A percentile compares a stretch with the other conserved stretches of the same genome.
Conservation (phyloP, 2,888 invertebrate genomes). For the Platycheirus rosarum region DNA sequence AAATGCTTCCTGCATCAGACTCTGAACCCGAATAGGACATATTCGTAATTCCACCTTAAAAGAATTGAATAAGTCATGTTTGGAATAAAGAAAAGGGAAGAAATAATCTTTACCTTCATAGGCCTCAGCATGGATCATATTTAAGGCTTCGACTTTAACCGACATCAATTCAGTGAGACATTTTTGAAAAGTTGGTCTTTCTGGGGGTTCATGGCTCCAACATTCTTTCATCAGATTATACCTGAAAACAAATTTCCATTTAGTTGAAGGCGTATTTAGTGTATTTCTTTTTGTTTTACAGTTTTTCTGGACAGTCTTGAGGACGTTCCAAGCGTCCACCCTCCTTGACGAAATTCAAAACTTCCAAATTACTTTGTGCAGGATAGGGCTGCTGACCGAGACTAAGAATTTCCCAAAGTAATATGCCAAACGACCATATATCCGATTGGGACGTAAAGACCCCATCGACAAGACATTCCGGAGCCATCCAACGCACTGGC, state of each 20-base stretch:
- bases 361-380: constrained; percentile 95
- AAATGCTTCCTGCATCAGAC: constrained; percentile 39
- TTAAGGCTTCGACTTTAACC: constrained; percentile 75
- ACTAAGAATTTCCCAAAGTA: constrained; percentile 98
- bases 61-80: no score
- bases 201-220: constrained; percentile 92
- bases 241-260: constrained; percentile 83
- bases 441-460: constrained; percentile 98
- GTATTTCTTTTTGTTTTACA: constrained; percentile 83
- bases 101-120: constrained; percentile 53
- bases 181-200: constrained; percentile 93
- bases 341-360: constrained; percentile 93
- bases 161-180: constrained; percentile 85
- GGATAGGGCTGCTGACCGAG: constrained; percentile 98
- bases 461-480: constrained; percentile 97
- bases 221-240: constrained; percentile 93
- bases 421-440: constrained; percentile 97
- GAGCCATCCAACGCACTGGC: constrained; percentile 99
- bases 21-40: constrained; percentile 43
- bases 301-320: constrained; percentile 90
- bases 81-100: no score
- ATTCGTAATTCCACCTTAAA: constrained; percentile 48
- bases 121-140: constrained; percentile 12
- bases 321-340: constrained; percentile 94
- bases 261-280: no score